These are phyloP conservation scores for Callocephalon fimbriatum DNA, from an alignment of 2,113 vertebrate genomes.

Conservation along the genomic window DNA sequence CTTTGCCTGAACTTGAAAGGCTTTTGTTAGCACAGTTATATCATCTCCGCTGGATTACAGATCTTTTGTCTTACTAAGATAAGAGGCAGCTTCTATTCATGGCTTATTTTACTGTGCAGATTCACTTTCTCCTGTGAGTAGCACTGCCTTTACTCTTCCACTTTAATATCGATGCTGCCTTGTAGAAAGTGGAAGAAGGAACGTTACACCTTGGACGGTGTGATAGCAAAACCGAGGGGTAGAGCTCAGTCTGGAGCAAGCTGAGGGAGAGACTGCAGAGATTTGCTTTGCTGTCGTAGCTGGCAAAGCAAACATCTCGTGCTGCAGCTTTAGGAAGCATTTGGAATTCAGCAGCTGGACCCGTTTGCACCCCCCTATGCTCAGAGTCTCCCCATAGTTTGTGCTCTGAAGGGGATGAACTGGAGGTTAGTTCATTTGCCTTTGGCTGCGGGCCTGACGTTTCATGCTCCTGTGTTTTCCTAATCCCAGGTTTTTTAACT, in stretches of 20 bases:
- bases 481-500: not conserved
- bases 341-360: not conserved
- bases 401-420: not conserved
- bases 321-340: not conserved
- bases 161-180: not conserved
- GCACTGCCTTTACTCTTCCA: not conserved
- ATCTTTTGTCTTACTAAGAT: not conserved
- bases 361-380: not conserved
- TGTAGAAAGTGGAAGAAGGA: not conserved
- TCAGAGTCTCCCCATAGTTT: not conserved
- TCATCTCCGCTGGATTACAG: not conserved
- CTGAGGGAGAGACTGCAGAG: not conserved
- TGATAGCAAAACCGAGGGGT: not conserved
- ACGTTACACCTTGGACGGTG: no score
- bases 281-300: not conserved
- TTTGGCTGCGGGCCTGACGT: not conserved
- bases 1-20: not conserved
- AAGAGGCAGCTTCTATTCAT: not conserved
- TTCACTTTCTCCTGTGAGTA: not conserved
- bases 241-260: not conserved
- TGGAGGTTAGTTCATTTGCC: not conserved
- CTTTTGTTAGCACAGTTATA: not conserved
- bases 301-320: not conserved
- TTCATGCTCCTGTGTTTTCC: not conserved
- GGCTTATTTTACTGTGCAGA: not conserved